Evolutionary conservation across 2,888 invertebrate species (phyloP).

Genomic region (Drosophila mulleri): DNA sequence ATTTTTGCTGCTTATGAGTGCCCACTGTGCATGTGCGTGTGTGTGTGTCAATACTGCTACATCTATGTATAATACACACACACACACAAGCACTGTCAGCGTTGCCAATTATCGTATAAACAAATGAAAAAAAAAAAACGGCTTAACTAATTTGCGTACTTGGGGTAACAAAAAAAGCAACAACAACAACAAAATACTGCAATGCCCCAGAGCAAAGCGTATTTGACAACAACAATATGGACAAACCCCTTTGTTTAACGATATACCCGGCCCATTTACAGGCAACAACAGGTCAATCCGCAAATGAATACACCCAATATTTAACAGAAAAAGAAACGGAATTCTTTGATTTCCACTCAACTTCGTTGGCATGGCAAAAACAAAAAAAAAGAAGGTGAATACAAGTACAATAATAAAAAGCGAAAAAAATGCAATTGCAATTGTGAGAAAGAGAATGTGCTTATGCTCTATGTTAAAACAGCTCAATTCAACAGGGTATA

Average conservation of each 20-base stretch:
- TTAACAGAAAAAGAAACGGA: not conserved
- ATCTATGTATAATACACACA: not conserved
- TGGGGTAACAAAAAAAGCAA: not conserved
- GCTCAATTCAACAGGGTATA: too few species aligned
- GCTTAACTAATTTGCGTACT: slow-evolving; percentile 61
- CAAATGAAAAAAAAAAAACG: slow-evolving; percentile 34
- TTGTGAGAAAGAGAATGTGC: too few species aligned
- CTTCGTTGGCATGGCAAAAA: slow-evolving; percentile 5
- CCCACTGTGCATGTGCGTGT: slow-evolving; percentile 13
- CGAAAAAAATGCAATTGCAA: slow-evolving; percentile 1
- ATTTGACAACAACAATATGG: not conserved
- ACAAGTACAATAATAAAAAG: not conserved
- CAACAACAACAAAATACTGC: slow-evolving; percentile 9
- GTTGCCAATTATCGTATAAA: slow-evolving; percentile 45
- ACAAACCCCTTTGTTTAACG: not conserved
- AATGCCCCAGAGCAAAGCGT: slow-evolving; percentile 13
- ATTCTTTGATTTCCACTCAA: slow-evolving; percentile 16
- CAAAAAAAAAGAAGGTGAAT: too few species aligned
- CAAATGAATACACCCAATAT: slow-evolving; percentile 12
- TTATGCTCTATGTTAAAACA: too few species aligned
- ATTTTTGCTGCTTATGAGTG: slow-evolving; percentile 26
- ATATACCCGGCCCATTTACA: not conserved
- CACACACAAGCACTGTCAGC: slow-evolving; percentile 12
- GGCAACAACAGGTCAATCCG: slow-evolving; percentile 15
- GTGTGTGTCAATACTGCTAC: not conserved